Percentiles rank a stretch among this genome's conserved stretches.
These are phyloP conservation scores for Torymus aiolomorphi DNA, from an alignment of 2,888 invertebrate species.

Conservation along the genomic window DNA sequence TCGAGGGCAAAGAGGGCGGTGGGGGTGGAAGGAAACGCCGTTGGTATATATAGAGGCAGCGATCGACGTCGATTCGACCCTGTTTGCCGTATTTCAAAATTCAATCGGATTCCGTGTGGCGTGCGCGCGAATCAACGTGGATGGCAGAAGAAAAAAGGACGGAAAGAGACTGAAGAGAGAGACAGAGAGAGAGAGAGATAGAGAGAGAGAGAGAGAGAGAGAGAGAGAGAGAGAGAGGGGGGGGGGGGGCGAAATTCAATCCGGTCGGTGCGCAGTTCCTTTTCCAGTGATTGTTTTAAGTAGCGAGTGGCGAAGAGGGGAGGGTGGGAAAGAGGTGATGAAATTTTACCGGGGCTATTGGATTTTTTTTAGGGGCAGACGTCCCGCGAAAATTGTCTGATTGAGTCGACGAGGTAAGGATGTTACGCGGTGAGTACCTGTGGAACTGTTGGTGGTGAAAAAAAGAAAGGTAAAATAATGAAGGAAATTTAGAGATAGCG, in stretches of 20 bases:
- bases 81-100: constrained; percentile 57
- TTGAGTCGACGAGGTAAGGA: not conserved
- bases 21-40: constrained; percentile 1
- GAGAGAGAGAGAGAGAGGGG: too few relatives aligned
- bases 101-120: constrained; percentile 58
- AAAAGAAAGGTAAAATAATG: too few relatives aligned
- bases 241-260: not conserved
- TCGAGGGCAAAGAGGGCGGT: not conserved
- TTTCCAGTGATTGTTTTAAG: not conserved
- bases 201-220: not conserved
- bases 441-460: too few relatives aligned
- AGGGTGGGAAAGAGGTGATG: too few relatives aligned
- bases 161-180: too few relatives aligned
- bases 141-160: not conserved
- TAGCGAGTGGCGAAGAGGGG: too few relatives aligned
- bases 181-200: not conserved
- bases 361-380: too few relatives aligned
- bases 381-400: not conserved
- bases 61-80: constrained; percentile 42
- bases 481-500: too few relatives aligned
- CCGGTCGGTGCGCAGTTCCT: not conserved
- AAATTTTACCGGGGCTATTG: too few relatives aligned
- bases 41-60: constrained; percentile 1
- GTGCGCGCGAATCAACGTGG: constrained; percentile 17
- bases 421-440: too few relatives aligned